Base-by-base conservation (phyloP, 1,140 invertebrate genomes). In the honey bee (Apis mellifera) region DNA sequence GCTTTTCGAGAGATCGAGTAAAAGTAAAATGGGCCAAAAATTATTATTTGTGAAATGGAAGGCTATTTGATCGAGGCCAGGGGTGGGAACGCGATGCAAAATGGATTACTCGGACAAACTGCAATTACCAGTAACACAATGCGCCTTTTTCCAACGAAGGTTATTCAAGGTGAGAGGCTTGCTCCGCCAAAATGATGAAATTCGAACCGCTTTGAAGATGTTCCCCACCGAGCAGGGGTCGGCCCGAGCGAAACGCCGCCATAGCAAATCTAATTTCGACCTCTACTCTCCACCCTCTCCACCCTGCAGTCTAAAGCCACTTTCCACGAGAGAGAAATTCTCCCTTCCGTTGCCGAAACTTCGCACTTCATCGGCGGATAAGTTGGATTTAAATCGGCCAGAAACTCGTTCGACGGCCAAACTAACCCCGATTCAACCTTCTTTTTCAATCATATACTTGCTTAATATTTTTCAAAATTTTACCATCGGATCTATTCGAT, bases 261-360 rank as follows among this genome's bases (percentile, higher is more conserved):
- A 71, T 81, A n/a, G 48, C 72, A 82, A 84, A 84, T 84, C 83
- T 84, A 84, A 84, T 84, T 84, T 71, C 83, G 72, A 75, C 73
- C 83, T 84, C 78, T 82, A 55, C 78, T 70, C 78, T 75, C 60
- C 62, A 60, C 7, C 15, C n/a, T 17, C 48, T 19, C 9, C 62
- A 9, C 17, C n/a, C 21, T n/a, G 19, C 64, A 42, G 73, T 77
- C 80, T 77, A 77, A 77, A 82, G 65, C 74, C 74, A 77, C 64
- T 69, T 82, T 69, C 73, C 3, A 42, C 32, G n/a, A n/a, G 8
- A 66, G 54, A 23, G 62, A 74, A 64, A 81, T 72, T 81, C 78
- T 81, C 78, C 78, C 72, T 81, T 81, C 75, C 78, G 72, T 26
- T 52, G 71, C 52, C 71, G 78, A 75, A 81, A 81, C 71, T 81